Evolutionary conservation across 2,113 vertebrate species (phyloP), one percentile per base, ranked within the genome.

Genomic region (Morone chrysops): DNA sequence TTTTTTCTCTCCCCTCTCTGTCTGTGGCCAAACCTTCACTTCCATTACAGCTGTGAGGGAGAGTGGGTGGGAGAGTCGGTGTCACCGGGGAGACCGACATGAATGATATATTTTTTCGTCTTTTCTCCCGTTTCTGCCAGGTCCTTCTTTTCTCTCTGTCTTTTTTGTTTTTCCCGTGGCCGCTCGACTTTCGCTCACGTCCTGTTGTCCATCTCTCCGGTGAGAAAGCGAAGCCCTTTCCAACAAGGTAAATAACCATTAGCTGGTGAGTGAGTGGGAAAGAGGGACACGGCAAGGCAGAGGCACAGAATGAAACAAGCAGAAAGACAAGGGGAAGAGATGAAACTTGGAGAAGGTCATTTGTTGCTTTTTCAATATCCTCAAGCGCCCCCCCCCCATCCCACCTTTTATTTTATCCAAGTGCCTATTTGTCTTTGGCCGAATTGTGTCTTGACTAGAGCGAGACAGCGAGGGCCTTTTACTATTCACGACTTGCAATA

Each of bases 211-310:
- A 84, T 89, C 85, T 85, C 85, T 77, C 78, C 74, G 84, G 92
- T 95, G 95, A 96, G 95, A 96, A 95, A 93, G 93, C 72, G 53
- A 86, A 95, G 94, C 92, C 95, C 95, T 96, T 95, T 95, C 92
- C 95, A 92, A 81, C 90, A 95, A 95, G 95, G 95, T 95, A 95
- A 96, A 96, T 95, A 96, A 93, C 94, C 94, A 95, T 96, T 95
- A 95, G 92, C 10, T 69, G 75, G 88, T 85, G 91, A 93, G 87
- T 77, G 89, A 94, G 91, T 80, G 89, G 86, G 84, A 82, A 90
- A 89, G 79, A 83, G 54, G 74, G 78, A 81, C 75, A 75, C 17
- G 74, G 87, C 54, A 5, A 47, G 79, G 66, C 66, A 25, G 41
- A 79, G 81, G 66, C 54, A 54, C 67, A 73, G 82, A 80, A 75